Evolutionary conservation across 2,797 vertebrate species (phyloP).

Genomic region (Enteromius paludinosus): DNA sequence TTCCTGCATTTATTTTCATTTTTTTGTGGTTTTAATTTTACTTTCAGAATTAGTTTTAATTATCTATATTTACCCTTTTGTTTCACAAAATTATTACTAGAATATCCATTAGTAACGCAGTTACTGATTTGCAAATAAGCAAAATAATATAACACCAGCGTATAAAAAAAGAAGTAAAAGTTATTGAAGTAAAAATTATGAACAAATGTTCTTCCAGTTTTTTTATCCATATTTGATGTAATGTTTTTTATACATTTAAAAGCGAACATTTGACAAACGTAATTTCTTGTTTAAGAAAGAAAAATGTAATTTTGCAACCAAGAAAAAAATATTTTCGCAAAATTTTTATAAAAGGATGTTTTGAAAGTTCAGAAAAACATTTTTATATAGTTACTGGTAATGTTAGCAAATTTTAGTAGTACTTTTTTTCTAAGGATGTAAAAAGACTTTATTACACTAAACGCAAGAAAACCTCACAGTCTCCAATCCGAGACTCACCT

Average conservation of each 20-base stretch:
- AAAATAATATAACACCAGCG: background rate
- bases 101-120: background rate
- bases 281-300: background rate
- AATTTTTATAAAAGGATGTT: no score
- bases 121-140: background rate
- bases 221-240: no score
- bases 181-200: no score
- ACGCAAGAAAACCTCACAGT: background rate
- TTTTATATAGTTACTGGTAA: no score
- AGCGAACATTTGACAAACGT: background rate
- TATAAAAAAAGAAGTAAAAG: no score
- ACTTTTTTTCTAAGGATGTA: background rate
- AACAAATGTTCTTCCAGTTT: no score
- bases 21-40: background rate
- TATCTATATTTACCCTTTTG: background rate
- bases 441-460: background rate
- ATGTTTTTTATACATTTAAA: no score
- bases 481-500: conserved; percentile 74
- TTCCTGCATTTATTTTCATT: background rate
- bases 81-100: background rate
- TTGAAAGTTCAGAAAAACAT: no score
- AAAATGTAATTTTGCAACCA: no score
- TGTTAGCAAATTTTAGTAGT: no score
- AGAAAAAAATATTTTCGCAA: no score
- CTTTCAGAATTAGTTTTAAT: background rate